Evolutionary conservation across 2,888 invertebrate species (phyloP), one percentile per base, ranked within the genome.

Genomic region (Abscondita cerata): DNA sequence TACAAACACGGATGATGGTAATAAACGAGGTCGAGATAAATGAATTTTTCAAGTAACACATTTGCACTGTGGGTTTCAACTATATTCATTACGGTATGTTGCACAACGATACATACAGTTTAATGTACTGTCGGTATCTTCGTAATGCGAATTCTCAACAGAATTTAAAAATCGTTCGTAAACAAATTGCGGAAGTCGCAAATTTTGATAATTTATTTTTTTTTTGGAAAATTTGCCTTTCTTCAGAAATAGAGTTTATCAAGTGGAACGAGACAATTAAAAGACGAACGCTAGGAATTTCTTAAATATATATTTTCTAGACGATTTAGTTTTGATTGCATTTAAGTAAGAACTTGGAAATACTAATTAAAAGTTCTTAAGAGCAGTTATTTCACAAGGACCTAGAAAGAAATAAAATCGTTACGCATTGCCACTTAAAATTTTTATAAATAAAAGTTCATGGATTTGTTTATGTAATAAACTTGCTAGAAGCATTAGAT

Each of bases 311-410:
- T 18, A 53, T 55, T 55, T 60, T 60, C 61, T 61, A 61, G 51
- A 47, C 56, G 47, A 61, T 61, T 61, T 55, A 61, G 40, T 52
- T 34, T 31, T 47, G 56, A 61, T 51, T 61, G 61, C 52, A 56
- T 47, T 51, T 12, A 47, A 52, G 52, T 52, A 52, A 59, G 59
- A 31, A 59, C 33, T 20, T 46, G 25, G 18, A 53, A 59, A 46
- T 52, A 57, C 46, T 60, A 59, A 59, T 48, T 65, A 62, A 59
- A 54, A 59, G 52, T 59, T 65, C 59, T 59, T 59, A 59, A 62
- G 56, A 56, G 50, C 46, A 46, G 19, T n/a, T 48, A 41, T 59
- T 59, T 53, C 47, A 50, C 48, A 15, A 31, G 44, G 15, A 9
- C 40, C 36, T 15, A 25, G 6, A 25, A 25, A 25, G 2, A 25